Evolutionary conservation across 2,113 vertebrate genomes (phyloP), one percentile per base, ranked within the genome.

Genomic region (Microcebus murinus): DNA sequence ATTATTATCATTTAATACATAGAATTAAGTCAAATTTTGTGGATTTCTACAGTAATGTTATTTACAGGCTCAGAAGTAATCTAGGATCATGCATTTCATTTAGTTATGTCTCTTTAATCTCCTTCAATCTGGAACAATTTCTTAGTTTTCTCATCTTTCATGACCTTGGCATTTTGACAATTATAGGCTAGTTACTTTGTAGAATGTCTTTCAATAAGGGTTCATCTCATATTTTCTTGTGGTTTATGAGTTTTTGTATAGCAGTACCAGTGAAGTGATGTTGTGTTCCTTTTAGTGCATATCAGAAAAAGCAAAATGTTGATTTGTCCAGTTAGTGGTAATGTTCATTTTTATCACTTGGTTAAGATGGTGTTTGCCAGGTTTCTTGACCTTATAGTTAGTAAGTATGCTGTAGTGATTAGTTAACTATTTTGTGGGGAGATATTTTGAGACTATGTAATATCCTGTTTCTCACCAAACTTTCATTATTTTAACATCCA

Each of bases 91-190:
- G 27, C 1, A 3, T 92, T 93, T 34, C 31, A 20, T 90, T 95
- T 81, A 65, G 6, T 50, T 95, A 17, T 70, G n/a, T 81, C 11
- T 84, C 21, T 87, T 50, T 82, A 57, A 23, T 92, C 20, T 97
- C 36, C 18, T 94, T 95, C 63, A 57, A 0, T 87, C 31, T 74
- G 55, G 4, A 92, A 65, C 12, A 90, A 50, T 84, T 87, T 4
- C 34, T 77, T 21, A 25, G 13, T 87, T 74, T 67, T 90, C 10
- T 88, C 85, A 21, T 88, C 48, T 91, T 95, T 84, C 1, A 14
- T 5, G 36, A 65, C 65, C 25, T 83, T 96, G 65, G 74, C 76
- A 50, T 74, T 89, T 96, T 82, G 84, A 91, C 48, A n/a, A 79
- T 10, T 91, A 55, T 5, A 59, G 31, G 23, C 71, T 87, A 55